These are phyloP conservation scores for Mizuhopecten yessoensis DNA, from an alignment of 1,140 invertebrate genomes.

Conservation along the genomic window DNA sequence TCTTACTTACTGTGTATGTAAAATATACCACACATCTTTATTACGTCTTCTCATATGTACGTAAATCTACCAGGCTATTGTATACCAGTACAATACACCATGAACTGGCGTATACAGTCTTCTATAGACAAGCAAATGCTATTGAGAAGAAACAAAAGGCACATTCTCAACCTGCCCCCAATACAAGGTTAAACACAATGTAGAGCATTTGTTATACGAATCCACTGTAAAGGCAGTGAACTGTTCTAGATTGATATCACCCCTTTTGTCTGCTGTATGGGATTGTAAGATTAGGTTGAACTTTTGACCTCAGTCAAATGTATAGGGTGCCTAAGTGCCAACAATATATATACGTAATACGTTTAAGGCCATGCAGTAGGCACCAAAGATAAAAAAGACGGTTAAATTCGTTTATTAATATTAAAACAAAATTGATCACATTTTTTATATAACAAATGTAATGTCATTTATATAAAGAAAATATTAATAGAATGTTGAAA, in stretches of 20 bases:
- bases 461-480: too few species aligned
- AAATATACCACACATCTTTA: background rate
- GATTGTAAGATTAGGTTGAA: background rate
- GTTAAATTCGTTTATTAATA: too few species aligned
- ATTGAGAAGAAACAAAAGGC: background rate
- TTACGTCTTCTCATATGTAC: background rate
- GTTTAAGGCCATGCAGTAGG: too few species aligned
- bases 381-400: too few species aligned
- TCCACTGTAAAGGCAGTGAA: background rate
- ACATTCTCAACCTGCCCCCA: background rate
- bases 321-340: too few species aligned
- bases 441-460: too few species aligned
- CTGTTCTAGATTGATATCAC: background rate
- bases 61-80: background rate
- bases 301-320: background rate
- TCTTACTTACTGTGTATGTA: background rate
- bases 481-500: too few species aligned
- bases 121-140: background rate
- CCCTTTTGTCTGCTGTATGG: background rate
- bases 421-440: too few species aligned
- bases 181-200: background rate
- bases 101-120: background rate
- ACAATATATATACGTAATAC: too few species aligned
- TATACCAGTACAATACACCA: background rate
- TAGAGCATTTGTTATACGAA: background rate